Conservation (phyloP, 2,888 invertebrate genomes). For the Chymomyza caudatula region DNA sequence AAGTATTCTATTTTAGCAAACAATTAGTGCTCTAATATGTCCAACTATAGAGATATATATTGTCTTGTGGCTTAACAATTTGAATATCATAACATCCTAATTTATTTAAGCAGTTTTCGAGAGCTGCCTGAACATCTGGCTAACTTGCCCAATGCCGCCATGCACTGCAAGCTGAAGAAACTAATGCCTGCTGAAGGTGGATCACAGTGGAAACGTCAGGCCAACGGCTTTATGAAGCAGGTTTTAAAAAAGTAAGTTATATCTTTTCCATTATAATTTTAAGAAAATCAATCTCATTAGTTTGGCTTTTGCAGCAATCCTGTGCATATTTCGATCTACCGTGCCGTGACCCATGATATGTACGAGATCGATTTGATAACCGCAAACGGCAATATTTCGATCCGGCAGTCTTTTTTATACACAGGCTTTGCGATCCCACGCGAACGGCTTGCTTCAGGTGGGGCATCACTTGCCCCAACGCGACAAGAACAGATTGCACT, state of each 20-base stretch:
- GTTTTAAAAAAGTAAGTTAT: conserved; percentile 81
- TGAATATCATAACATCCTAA: no score
- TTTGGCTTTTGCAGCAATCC: background rate
- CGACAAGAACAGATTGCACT: conserved; percentile 33
- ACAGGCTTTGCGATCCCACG: conserved; percentile 61
- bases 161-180: conserved; percentile 81
- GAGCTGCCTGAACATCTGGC: conserved; percentile 78
- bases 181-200: conserved; percentile 80
- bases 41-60: no score
- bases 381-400: conserved; percentile 37
- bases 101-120: conserved; percentile 77
- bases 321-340: conserved; percentile 37
- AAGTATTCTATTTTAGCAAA: no score
- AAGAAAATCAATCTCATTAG: background rate
- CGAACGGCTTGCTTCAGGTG: background rate
- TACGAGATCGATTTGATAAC: conserved; percentile 52
- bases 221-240: conserved; percentile 80
- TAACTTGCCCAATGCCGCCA: conserved; percentile 79
- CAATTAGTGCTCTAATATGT: no score
- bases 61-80: no score
- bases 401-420: conserved; percentile 78
- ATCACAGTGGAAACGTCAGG: conserved; percentile 80
- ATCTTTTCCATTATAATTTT: no score
- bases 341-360: conserved; percentile 37
- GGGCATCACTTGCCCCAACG: background rate